phyloP scores from a whole-genome alignment of 2,797 vertebrate genomes.

The Melanotaenia nigrans region DNA sequence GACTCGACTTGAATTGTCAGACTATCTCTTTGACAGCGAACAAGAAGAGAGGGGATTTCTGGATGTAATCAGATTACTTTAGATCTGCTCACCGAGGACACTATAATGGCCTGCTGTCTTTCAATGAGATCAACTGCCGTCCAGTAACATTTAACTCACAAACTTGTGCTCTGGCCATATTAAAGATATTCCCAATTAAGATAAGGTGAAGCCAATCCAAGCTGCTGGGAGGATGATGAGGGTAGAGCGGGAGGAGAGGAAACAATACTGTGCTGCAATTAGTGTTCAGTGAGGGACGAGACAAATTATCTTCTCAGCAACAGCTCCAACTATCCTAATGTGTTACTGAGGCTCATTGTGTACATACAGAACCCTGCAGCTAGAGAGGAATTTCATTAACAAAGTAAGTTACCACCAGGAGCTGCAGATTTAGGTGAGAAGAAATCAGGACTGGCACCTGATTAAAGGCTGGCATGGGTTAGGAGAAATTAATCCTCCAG shows the following conservation, averaged over 20 bases:
- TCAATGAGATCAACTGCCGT: constrained; percentile 49
- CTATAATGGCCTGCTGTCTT: constrained; percentile 17
- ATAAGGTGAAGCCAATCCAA: constrained; percentile 36
- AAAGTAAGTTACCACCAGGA: neutral
- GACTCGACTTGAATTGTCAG: constrained; percentile 24
- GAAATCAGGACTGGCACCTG: neutral
- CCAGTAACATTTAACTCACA: constrained; percentile 36
- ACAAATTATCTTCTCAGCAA: constrained; percentile 43
- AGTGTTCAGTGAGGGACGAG: constrained; percentile 42
- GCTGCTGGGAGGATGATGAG: constrained; percentile 12
- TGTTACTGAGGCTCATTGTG: constrained; percentile 23
- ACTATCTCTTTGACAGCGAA: constrained; percentile 12
- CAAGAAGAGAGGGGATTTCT: constrained; percentile 22
- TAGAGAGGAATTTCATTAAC: neutral
- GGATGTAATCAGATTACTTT: constrained; percentile 44
- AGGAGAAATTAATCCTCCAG: neutral
- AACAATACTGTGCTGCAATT: constrained; percentile 33
- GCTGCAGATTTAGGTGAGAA: neutral
- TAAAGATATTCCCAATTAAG: constrained; percentile 43
- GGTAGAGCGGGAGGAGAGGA: constrained; percentile 15
- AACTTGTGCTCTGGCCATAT: constrained; percentile 35
- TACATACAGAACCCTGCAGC: constrained; percentile 10
- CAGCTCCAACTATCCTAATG: constrained; percentile 21
- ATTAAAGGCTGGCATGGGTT: neutral
- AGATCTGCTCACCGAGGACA: constrained; percentile 32